These are phyloP conservation scores for Engystomops pustulosus DNA, from an alignment of 2,113 vertebrate species.

Conservation along the genomic window DNA sequence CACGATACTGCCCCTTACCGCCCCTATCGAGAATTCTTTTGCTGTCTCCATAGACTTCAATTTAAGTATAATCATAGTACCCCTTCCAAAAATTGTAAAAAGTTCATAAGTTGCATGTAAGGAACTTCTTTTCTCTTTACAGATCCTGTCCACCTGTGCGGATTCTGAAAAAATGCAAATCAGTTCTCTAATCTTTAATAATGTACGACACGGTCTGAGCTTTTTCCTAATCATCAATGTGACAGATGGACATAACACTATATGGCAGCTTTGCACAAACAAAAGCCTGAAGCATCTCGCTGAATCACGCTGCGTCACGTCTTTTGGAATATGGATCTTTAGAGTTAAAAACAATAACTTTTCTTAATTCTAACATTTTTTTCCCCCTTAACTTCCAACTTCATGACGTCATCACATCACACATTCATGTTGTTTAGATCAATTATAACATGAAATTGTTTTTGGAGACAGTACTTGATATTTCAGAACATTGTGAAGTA, in stretches of 20 bases:
- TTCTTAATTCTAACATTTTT: not conserved
- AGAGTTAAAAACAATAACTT: not conserved
- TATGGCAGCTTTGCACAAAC: slow-evolving; percentile 12
- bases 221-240: slow-evolving; percentile 20
- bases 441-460: not conserved
- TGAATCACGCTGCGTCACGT: not conserved
- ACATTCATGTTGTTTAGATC: not conserved
- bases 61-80: no score
- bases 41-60: not conserved
- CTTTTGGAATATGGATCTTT: not conserved
- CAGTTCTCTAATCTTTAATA: not conserved
- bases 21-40: no score
- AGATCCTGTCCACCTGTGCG: not conserved
- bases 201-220: not conserved
- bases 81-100: no score
- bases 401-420: not conserved
- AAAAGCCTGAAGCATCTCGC: not conserved
- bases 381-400: not conserved
- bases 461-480: not conserved
- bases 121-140: no score
- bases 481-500: not conserved
- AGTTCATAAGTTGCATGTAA: no score
- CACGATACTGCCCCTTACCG: no score
- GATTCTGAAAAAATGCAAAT: slow-evolving; percentile 2
- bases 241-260: slow-evolving; percentile 6